These are phyloP conservation scores for Catocala nupta DNA, from an alignment of 2,888 invertebrate species.

Conservation along the genomic window DNA sequence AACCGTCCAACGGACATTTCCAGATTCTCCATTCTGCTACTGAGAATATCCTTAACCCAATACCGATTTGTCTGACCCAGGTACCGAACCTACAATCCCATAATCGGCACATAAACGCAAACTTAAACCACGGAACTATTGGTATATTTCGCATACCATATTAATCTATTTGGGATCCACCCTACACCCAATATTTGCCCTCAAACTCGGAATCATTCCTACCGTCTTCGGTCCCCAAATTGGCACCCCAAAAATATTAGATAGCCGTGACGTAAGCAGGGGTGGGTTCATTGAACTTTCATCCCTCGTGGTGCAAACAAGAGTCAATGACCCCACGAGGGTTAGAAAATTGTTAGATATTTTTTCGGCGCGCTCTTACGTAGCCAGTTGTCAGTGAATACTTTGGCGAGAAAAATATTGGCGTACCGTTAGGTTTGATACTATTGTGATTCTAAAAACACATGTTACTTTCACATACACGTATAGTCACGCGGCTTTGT, in stretches of 20 bases:
- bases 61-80: too few species aligned
- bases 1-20: too few species aligned
- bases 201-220: slow-evolving; percentile 10
- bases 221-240: slow-evolving; percentile 32
- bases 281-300: slow-evolving; percentile 50
- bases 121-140: too few species aligned
- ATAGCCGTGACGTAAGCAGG: slow-evolving; percentile 55
- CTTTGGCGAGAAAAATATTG: background rate
- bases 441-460: too few species aligned
- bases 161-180: background rate
- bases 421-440: too few species aligned
- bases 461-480: too few species aligned
- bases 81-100: too few species aligned
- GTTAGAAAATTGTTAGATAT: slow-evolving; percentile 45
- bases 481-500: too few species aligned
- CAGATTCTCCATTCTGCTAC: too few species aligned
- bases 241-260: slow-evolving; percentile 47
- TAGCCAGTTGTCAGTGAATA: background rate
- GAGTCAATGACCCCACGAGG: slow-evolving; percentile 59
- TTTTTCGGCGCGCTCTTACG: slow-evolving; percentile 26
- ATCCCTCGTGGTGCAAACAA: slow-evolving; percentile 42
- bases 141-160: background rate
- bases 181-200: slow-evolving; percentile 12
- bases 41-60: too few species aligned
- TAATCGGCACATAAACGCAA: too few species aligned